These are phyloP conservation scores for Sylvia atricapilla DNA, from an alignment of 2,113 vertebrate species.

Conservation along the genomic window DNA sequence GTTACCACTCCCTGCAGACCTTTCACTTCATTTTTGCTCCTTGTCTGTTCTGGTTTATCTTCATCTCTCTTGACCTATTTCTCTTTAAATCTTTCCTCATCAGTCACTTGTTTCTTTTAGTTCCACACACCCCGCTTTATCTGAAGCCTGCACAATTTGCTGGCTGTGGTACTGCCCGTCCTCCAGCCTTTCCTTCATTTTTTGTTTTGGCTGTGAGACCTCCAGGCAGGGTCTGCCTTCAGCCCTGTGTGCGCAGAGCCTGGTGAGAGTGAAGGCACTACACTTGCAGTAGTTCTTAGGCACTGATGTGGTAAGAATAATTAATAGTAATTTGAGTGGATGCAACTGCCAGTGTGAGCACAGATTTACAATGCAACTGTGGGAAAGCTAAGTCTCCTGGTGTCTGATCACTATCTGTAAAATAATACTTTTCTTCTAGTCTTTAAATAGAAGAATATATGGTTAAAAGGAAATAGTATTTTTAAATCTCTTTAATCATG, in stretches of 20 bases:
- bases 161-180: not conserved
- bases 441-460: not conserved
- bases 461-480: not conserved
- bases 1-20: not conserved
- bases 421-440: not conserved
- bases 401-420: not conserved
- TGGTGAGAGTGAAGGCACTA: not conserved
- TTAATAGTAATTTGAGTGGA: not conserved
- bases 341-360: not conserved
- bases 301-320: not conserved
- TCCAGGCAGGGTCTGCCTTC: not conserved
- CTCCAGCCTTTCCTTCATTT: not conserved
- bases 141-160: not conserved
- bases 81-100: not conserved
- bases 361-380: not conserved
- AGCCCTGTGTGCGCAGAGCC: not conserved
- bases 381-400: not conserved
- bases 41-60: not conserved
- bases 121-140: not conserved
- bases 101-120: not conserved
- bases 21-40: constrained; percentile 35
- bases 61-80: not conserved
- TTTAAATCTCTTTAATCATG: not conserved
- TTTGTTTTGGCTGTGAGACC: not conserved
- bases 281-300: not conserved